Evolutionary conservation across 2,888 invertebrate species (phyloP).

Genomic region (Temnothorax ravouxi): DNA sequence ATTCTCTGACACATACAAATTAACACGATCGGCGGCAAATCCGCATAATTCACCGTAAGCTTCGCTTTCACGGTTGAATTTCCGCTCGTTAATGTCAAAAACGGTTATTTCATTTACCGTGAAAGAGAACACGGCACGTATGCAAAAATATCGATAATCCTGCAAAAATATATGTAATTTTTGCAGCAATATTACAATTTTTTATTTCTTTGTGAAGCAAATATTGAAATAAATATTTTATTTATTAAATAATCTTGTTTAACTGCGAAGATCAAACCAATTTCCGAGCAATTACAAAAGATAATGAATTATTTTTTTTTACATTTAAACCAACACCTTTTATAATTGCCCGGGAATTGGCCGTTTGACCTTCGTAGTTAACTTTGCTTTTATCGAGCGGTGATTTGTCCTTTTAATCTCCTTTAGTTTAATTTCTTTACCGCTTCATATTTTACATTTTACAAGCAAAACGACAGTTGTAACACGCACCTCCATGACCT

Average conservation of each 20-base stretch:
- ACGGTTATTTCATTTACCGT: constrained; percentile 3
- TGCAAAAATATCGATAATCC: neutral
- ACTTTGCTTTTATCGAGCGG: too few relatives aligned
- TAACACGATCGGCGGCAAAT: constrained; percentile 22
- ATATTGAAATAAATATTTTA: neutral
- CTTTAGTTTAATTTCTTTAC: neutral
- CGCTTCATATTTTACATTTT: neutral
- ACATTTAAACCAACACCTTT: too few relatives aligned
- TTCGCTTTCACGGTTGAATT: neutral
- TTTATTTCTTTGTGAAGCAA: neutral
- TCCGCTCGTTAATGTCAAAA: constrained; percentile 9
- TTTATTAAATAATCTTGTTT: neutral
- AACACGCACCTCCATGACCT: constrained; percentile 53
- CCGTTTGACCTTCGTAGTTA: too few relatives aligned
- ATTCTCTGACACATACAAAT: constrained; percentile 18
- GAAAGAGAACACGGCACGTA: neutral
- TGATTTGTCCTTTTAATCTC: neutral
- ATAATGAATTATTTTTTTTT: too few relatives aligned
- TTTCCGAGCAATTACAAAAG: too few relatives aligned
- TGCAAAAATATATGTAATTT: neutral
- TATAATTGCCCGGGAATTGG: too few relatives aligned
- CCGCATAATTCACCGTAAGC: constrained; percentile 10
- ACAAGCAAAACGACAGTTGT: neutral
- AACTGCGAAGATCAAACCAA: too few relatives aligned
- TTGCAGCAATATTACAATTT: too few relatives aligned